Conservation (phyloP, 2,888 invertebrate genomes). For the Atrina japonica region DNA sequence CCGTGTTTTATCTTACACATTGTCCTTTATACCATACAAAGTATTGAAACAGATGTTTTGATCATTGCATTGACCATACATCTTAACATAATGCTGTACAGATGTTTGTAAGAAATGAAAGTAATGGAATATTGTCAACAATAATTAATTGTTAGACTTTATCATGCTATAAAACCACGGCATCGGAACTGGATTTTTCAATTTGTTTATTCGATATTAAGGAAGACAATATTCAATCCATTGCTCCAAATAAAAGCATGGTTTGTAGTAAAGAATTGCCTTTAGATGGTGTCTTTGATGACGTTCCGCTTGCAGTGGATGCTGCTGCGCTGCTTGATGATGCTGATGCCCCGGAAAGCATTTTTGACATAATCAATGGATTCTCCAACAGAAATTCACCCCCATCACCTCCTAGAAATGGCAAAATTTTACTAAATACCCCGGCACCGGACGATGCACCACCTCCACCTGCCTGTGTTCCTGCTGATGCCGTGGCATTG, state of each 20-base stretch:
- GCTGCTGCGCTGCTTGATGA: background rate
- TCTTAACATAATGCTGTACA: too few relatives aligned
- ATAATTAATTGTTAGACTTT: too few relatives aligned
- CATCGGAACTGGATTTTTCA: too few relatives aligned
- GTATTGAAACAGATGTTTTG: too few relatives aligned
- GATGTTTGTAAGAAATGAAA: too few relatives aligned
- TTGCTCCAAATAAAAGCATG: background rate
- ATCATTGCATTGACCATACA: too few relatives aligned
- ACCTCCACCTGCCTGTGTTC: background rate
- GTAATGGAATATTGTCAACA: too few relatives aligned
- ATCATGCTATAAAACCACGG: too few relatives aligned
- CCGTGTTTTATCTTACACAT: too few relatives aligned
- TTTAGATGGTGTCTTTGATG: background rate
- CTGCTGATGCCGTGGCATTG: background rate
- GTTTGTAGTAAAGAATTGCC: background rate
- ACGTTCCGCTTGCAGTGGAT: background rate
- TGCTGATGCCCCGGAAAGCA: background rate
- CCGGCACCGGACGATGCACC: background rate
- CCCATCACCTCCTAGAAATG: background rate
- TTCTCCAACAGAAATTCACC: background rate
- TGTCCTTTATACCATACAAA: too few relatives aligned
- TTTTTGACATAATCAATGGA: background rate
- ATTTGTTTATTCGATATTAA: too few relatives aligned
- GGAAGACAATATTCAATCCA: too few relatives aligned
- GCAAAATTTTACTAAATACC: background rate